Percentiles rank a stretch among this genome's conserved stretches.
These are phyloP conservation scores for Mormoops blainvillei DNA, from an alignment of 2,113 vertebrate genomes.

Conservation along the genomic window DNA sequence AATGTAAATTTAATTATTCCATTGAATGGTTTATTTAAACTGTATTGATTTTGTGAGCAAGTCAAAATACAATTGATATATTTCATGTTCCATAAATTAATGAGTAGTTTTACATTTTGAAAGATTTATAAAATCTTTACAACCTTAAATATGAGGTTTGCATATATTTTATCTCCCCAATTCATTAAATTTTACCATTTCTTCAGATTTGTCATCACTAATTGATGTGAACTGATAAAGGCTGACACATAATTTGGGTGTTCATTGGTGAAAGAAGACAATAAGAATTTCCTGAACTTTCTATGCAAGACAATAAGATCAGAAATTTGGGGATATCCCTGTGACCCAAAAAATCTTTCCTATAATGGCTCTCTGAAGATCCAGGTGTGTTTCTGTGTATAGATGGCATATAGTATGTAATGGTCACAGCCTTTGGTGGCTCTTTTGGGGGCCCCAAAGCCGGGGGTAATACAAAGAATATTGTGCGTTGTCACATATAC, in stretches of 20 bases:
- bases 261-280: neutral
- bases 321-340: neutral
- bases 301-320: neutral
- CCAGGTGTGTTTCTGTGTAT: neutral
- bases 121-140: neutral
- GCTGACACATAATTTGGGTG: neutral
- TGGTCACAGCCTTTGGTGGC: neutral
- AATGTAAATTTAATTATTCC: slow-evolving; percentile 48
- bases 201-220: neutral
- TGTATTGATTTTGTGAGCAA: slow-evolving; percentile 56
- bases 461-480: neutral
- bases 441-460: neutral
- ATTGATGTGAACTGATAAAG: neutral
- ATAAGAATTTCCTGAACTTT: neutral
- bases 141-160: neutral
- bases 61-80: slow-evolving; percentile 48
- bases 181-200: slow-evolving; percentile 36
- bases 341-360: neutral
- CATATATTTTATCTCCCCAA: neutral
- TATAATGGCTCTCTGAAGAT: neutral
- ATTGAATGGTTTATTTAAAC: slow-evolving; percentile 49
- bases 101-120: slow-evolving; percentile 40
- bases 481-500: neutral
- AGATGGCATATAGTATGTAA: no score
- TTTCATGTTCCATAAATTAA: slow-evolving; percentile 52